Base-by-base conservation (phyloP, 2,888 invertebrate species). In the Nomada hirtipes region DNA sequence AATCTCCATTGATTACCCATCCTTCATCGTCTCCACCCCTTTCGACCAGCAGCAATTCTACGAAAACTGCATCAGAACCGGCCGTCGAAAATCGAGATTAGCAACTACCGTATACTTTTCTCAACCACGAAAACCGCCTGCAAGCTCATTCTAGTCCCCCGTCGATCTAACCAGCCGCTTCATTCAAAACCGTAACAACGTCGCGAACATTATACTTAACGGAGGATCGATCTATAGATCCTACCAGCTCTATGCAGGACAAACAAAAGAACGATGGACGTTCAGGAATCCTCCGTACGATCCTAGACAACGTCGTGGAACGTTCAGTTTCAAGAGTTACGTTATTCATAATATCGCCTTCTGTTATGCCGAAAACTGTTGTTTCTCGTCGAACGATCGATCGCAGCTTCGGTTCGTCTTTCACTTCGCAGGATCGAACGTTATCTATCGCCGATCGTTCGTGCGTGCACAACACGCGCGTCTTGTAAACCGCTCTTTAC, bases 401-500 rank as follows among this genome's bases (percentile, higher is more conserved):
- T 77, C 13, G 15, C 15, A 59, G 68, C 68, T 60, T 70, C 63
- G 55, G 64, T 53, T 59, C 20, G 18, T 55, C 60, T 29, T 11
- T 36, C 36, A 2, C 13, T 47, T 20, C 15, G 36, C n/a, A 23
- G 67, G 70, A 87, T 83, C 68, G 53, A 80, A 64, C 65, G 64
- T 74, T 85, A 85, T 87, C 36, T 83, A 76, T 76, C 65, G 65
- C 42, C 53, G 87, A 85, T 83, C 74, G 69, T 77, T 74, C 79
- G 81, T 82, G 85, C 88, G 85, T 86, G 82, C 83, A 82, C 78
- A 72, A 88, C 82, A 79, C 84, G 83, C 86, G 83, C 85, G 84
- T 85, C 87, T 86, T 80, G 88, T 86, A 87, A 90, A 90, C 89
- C 86, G 86, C 86, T 88, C 89, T 91, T 90, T 90, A 90, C 87